Percentiles rank a stretch among this genome's conserved stretches.
These are phyloP conservation scores for Caenorhabditis angaria DNA, from an alignment of 2,888 invertebrate species.

Conservation along the genomic window DNA sequence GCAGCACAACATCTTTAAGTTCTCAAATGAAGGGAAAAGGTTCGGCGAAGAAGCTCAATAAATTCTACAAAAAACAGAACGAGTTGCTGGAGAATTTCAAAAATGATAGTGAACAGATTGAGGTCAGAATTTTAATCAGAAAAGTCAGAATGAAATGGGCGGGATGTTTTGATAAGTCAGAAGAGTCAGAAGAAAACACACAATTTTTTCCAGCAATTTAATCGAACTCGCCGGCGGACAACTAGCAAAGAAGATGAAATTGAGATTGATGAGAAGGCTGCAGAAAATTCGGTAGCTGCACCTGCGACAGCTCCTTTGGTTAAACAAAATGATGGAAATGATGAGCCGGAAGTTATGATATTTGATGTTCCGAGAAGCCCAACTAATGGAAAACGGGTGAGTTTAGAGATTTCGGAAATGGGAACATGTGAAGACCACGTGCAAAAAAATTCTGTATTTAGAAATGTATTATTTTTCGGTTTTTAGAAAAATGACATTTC, in stretches of 20 bases:
- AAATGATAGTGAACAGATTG: conserved; percentile 67
- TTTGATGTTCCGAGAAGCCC: conserved; percentile 37
- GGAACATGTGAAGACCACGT: no score
- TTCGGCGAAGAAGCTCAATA: conserved; percentile 57
- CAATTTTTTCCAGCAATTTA: conserved; percentile 35
- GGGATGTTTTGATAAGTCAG: no score
- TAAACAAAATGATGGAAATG: conserved; percentile 35
- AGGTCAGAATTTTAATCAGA: conserved; percentile 39
- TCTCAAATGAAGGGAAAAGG: conserved; percentile 24
- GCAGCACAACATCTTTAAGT: conserved; percentile 30
- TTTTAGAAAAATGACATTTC: neutral
- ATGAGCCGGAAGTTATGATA: conserved; percentile 47
- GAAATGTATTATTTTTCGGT: neutral
- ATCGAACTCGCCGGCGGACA: conserved; percentile 33
- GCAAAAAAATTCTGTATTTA: no score
- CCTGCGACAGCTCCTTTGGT: conserved; percentile 36
- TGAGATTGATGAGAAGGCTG: conserved; percentile 6
- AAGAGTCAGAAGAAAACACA: no score
- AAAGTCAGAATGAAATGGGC: neutral
- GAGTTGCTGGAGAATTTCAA: conserved; percentile 69
- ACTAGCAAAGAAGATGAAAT: conserved; percentile 38
- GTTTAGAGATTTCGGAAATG: conserved; percentile 13
- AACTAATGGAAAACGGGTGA: conserved; percentile 26
- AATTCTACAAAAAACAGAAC: conserved; percentile 70
- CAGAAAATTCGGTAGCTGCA: neutral